Evolutionary conservation across 2,113 vertebrate species (phyloP), one percentile per base, ranked within the genome.

Genomic region (Lycocorax pyrrhopterus): DNA sequence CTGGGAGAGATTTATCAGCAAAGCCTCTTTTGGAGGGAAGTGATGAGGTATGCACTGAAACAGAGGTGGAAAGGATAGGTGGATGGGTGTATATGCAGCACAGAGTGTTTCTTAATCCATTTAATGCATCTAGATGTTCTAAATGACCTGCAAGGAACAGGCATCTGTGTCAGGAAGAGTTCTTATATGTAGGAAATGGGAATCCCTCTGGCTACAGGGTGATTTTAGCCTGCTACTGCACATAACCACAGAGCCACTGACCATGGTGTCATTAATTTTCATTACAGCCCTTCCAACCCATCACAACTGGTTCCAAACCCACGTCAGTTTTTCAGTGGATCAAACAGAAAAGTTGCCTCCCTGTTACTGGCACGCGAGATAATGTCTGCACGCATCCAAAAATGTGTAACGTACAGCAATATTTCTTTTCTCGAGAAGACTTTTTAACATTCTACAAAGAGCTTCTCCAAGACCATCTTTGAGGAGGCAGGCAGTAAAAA

Each of bases 401-500:
- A 19, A 19, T 5, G 3, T 52, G 55, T 17, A n/a, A 80, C 0
- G 0, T 10, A 7, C 13, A 43, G 15, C 7, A 58, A 5, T 3
- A 5, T 27, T 46, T 80, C 6, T 56, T 63, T 41, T n/a, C 52
- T 49, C 39, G 5, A 73, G n/a, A 72, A 53, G 30, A 41, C 1
- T 64, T 81, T 81, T 13, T 19, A 72, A 35, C 35, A 37, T 33
- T 33, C 32, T 60, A 18, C 33, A 60, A 56, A 76, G 33, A 68
- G 12, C 5, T 89, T 87, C 68, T 78, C 26, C 26, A 49, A 79
- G 23, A 72, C 22, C 0, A 8, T 55, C 68, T 80, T 51, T 59
- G 22, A 53, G 39, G 3, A 4, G 1, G 2, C 16, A 59, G 12
- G 14, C 10, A 67, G 16, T 32, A 68, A 59, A 82, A 84, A 82